Evolutionary conservation across 1,140 invertebrate species (phyloP), one percentile per base, ranked within the genome.

Genomic region (Steinernema khuongi): DNA sequence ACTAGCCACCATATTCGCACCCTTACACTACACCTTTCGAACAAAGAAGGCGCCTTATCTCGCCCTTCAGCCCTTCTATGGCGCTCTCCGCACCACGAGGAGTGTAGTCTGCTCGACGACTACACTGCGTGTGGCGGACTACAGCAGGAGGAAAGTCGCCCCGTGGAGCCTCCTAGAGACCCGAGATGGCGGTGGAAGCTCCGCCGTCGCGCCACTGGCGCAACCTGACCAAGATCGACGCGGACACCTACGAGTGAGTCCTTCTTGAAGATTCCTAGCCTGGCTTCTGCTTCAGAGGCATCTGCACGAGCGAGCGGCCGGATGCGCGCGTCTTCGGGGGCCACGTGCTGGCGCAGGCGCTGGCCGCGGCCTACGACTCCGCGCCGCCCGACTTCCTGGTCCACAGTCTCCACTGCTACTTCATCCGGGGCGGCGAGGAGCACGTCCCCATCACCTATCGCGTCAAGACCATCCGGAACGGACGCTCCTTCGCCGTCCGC

Each of bases 281-380:
- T 60, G 14, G 11, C 50, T 4, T 11, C 18, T 30, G 1, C 68
- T 74, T 26, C 31, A 77, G 75, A 11, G 75, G 75, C 18, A 73
- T 74, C 67, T 77, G 75, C 68, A 73, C 73, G 33, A 71, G 68
- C 4, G 75, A 77, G 36, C 72, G 67, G 41, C 69, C 75, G 2
- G 72, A 77, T 17, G 75, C 75, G 14, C 50, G 75, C n/a, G 75
- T 77, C 31, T 77, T 70, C 28, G 75, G 75, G 11, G 75, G 75
- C 0, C 75, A 77, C 29, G 75, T 77, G 0, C 30, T 77, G 4
- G 75, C 75, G 1, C 75, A 77, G 32, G 75, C 72, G 7, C 70
- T 74, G 69, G 70, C 75, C 18, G 75, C 75, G 0, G 75, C 75
- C 19, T 77, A 77, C 30, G 70, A 70, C 19, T 74, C 75, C 0